These are phyloP conservation scores for Idaea biselata DNA, from an alignment of 2,888 invertebrate genomes.

Conservation along the genomic window DNA sequence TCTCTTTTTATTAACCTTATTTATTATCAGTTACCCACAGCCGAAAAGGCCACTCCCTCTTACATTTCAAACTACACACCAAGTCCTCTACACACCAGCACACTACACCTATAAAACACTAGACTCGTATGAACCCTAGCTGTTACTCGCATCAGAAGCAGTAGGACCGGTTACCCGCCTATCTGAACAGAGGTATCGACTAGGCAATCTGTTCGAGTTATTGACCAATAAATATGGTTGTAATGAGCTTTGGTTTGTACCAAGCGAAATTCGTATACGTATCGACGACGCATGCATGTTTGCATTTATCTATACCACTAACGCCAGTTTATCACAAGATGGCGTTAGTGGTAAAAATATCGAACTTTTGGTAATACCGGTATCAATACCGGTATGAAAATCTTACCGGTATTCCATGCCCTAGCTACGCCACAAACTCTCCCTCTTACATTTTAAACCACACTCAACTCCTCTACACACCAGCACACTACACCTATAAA, in stretches of 20 bases:
- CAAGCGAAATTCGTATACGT: too few relatives aligned
- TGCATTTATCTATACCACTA: too few relatives aligned
- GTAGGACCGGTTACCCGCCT: conserved; percentile 56
- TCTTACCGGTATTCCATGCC: too few relatives aligned
- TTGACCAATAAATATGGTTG: conserved; percentile 22
- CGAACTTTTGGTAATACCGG: too few relatives aligned
- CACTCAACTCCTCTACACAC: conserved; percentile 42
- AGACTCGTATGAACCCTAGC: conserved; percentile 71
- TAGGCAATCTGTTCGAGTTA: conserved; percentile 23
- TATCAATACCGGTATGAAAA: too few relatives aligned
- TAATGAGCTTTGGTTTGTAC: conserved; percentile 11
- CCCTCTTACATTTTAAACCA: neutral
- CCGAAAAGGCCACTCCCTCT: too few relatives aligned
- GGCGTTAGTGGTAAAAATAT: too few relatives aligned
- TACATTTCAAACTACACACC: neutral
- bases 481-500: conserved; percentile 37
- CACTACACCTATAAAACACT: conserved; percentile 34
- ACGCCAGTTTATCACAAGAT: too few relatives aligned
- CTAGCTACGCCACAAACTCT: neutral
- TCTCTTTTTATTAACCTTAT: too few relatives aligned
- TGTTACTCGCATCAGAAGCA: conserved; percentile 40
- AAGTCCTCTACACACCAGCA: conserved; percentile 50
- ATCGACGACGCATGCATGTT: too few relatives aligned
- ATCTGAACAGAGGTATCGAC: conserved; percentile 17
- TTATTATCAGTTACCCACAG: too few relatives aligned